Evolutionary conservation across 2,113 vertebrate genomes (phyloP).

Genomic region (rabbit (Oryctolagus cuniculus)): DNA sequence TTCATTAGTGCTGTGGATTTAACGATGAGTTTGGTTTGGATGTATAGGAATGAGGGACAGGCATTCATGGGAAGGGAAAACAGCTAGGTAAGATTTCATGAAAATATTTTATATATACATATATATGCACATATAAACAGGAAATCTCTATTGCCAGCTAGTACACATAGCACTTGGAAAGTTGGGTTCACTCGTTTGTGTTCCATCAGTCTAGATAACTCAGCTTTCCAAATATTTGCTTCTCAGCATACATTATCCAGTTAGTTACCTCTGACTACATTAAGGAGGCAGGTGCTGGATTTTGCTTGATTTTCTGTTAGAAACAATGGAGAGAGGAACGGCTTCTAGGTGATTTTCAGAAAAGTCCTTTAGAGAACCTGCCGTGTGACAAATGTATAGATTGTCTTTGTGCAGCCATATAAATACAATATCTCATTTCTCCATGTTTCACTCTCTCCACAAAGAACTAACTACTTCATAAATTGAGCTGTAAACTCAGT

Average conservation of each 20-base stretch:
- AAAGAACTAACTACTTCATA: not conserved
- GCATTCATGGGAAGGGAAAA: not conserved
- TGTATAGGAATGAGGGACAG: not conserved
- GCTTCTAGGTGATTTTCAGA: constrained; percentile 37
- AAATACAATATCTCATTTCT: not conserved
- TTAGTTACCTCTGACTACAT: constrained; percentile 19
- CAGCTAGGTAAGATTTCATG: not conserved
- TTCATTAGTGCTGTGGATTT: not conserved
- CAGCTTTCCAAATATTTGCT: not conserved
- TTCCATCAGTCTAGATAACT: not conserved
- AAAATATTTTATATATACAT: not conserved
- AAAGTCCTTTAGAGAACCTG: not conserved
- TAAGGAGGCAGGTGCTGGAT: constrained; percentile 18
- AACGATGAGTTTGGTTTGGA: not conserved
- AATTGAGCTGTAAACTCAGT: not conserved
- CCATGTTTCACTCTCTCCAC: constrained; percentile 5
- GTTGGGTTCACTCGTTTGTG: not conserved
- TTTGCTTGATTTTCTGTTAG: not conserved
- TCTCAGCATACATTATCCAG: not conserved
- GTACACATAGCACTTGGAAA: constrained; percentile 1
- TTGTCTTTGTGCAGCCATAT: not conserved
- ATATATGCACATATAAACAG: not conserved
- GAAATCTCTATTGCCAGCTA: not conserved
- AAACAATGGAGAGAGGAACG: not conserved
- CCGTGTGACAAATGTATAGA: not conserved